A percentile compares a stretch with the other conserved stretches of the same genome.
phyloP scores from a whole-genome alignment of 2,113 vertebrate genomes.

The Rhabdornis inornatus region DNA sequence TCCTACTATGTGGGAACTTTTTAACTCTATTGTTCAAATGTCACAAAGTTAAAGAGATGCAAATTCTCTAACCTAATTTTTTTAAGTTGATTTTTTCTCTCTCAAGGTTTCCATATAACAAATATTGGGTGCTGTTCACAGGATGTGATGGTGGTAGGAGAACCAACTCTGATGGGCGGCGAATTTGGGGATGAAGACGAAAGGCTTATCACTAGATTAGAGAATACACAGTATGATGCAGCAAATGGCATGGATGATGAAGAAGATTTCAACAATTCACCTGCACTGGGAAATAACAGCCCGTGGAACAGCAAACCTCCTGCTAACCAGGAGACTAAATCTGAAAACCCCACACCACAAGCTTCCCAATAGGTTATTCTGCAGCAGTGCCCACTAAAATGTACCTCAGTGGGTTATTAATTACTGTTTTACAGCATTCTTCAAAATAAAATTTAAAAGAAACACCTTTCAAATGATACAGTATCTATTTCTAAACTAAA shows the following conservation, averaged over 20 bases:
- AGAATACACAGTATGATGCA: constrained; percentile 99
- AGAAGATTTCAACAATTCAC: constrained; percentile 96
- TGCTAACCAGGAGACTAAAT: constrained; percentile 88
- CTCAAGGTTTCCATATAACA: constrained; percentile 81
- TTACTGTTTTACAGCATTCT: constrained; percentile 51
- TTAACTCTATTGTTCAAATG: constrained; percentile 43
- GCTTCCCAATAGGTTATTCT: constrained; percentile 84
- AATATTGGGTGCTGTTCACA: constrained; percentile 84
- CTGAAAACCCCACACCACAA: constrained; percentile 93
- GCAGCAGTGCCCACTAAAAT: neutral
- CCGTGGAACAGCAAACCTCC: constrained; percentile 95
- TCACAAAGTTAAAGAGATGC: constrained; percentile 53
- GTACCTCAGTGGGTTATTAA: constrained; percentile 3
- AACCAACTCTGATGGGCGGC: constrained; percentile 98
- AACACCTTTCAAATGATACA: constrained; percentile 35
- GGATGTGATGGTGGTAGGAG: constrained; percentile 99
- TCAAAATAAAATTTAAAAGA: constrained; percentile 9
- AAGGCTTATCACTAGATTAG: constrained; percentile 98
- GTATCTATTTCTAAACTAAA: constrained; percentile 68
- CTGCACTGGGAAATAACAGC: constrained; percentile 92
- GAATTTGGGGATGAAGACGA: constrained; percentile 99
- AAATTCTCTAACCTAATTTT: constrained; percentile 68
- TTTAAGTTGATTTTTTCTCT: constrained; percentile 76
- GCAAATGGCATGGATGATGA: constrained; percentile 98
- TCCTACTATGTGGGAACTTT: constrained; percentile 38